phyloP scores from a whole-genome alignment of 2,888 invertebrate species.

The Drosophila neonasuta region DNA sequence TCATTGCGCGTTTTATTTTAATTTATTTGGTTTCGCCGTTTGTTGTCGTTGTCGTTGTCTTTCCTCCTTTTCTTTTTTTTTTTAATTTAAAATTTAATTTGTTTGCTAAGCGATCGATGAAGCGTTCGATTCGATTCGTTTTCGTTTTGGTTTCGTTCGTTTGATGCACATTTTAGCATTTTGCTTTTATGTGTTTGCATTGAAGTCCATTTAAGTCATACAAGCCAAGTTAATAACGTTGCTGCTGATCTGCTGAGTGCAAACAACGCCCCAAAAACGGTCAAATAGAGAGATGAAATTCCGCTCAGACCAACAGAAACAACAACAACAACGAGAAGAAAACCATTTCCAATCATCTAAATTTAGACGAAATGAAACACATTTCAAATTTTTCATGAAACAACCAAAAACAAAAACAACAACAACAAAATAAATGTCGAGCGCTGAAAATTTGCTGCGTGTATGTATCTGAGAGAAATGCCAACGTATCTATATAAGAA shows the following conservation, averaged over 20 bases:
- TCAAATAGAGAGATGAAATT: slow-evolving; percentile 48
- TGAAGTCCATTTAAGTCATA: slow-evolving; percentile 20
- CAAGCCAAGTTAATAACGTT: slow-evolving; percentile 32
- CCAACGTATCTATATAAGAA: slow-evolving; percentile 30
- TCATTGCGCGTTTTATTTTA: slow-evolving; percentile 44
- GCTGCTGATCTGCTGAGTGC: slow-evolving; percentile 26
- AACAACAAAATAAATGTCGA: slow-evolving; percentile 52
- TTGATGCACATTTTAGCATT: slow-evolving; percentile 45
- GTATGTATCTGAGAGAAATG: slow-evolving; percentile 66
- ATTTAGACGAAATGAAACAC: slow-evolving; percentile 76
- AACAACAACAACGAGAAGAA: slow-evolving; percentile 3
- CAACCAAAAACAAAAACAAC: slow-evolving; percentile 1
- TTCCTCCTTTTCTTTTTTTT: slow-evolving; percentile 23
- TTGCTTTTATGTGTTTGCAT: slow-evolving; percentile 51
- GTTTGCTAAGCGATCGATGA: slow-evolving; percentile 48
- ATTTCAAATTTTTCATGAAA: slow-evolving; percentile 75
- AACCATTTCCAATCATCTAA: slow-evolving; percentile 74
- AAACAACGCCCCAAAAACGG: slow-evolving; percentile 56
- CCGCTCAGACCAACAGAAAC: slow-evolving; percentile 27
- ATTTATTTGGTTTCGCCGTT: slow-evolving; percentile 21
- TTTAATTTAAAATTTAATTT: slow-evolving; percentile 45
- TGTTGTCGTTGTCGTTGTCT: neutral
- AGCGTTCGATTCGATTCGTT: slow-evolving; percentile 33
- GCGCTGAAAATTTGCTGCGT: slow-evolving; percentile 45
- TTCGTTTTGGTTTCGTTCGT: too few species aligned